Conservation (phyloP, 2,888 invertebrate genomes). For the Timema podura region DNA sequence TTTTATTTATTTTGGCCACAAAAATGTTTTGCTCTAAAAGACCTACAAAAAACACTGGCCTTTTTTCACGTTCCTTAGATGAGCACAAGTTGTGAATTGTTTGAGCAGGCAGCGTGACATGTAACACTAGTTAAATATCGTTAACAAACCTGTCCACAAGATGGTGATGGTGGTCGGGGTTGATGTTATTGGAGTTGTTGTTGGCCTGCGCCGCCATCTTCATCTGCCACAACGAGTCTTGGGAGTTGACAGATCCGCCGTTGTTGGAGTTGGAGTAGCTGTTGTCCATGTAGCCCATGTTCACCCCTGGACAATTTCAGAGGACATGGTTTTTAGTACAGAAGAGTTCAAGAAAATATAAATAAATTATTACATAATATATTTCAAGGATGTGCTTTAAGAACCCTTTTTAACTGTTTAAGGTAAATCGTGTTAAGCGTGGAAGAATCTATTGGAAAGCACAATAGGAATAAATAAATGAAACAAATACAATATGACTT, state of each 20-base stretch:
- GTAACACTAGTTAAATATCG: too few relatives aligned
- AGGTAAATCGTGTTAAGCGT: not conserved
- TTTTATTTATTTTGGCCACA: too few relatives aligned
- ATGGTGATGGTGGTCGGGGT: slow-evolving; percentile 20
- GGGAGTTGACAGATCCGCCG: slow-evolving; percentile 92
- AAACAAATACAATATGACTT: too few relatives aligned
- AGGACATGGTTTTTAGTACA: not conserved
- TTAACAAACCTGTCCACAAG: slow-evolving; percentile 3
- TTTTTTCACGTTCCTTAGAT: too few relatives aligned
- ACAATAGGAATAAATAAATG: too few relatives aligned
- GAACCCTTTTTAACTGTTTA: not conserved
- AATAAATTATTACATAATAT: not conserved
- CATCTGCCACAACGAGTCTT: slow-evolving; percentile 92
- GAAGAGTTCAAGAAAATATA: not conserved
- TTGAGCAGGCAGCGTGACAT: too few relatives aligned
- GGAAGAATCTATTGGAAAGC: too few relatives aligned
- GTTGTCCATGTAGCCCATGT: slow-evolving; percentile 87
- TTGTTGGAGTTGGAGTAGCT: slow-evolving; percentile 91
- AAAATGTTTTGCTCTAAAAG: too few relatives aligned
- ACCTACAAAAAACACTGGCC: too few relatives aligned
- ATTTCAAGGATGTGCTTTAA: not conserved
- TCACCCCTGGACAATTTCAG: slow-evolving; percentile 59
- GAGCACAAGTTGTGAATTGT: too few relatives aligned
- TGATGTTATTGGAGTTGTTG: slow-evolving; percentile 46
- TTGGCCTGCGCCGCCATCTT: slow-evolving; percentile 78